Evolutionary conservation across 2,113 vertebrate genomes (phyloP), one percentile per base, ranked within the genome.

Genomic region (Nannospalax galili): DNA sequence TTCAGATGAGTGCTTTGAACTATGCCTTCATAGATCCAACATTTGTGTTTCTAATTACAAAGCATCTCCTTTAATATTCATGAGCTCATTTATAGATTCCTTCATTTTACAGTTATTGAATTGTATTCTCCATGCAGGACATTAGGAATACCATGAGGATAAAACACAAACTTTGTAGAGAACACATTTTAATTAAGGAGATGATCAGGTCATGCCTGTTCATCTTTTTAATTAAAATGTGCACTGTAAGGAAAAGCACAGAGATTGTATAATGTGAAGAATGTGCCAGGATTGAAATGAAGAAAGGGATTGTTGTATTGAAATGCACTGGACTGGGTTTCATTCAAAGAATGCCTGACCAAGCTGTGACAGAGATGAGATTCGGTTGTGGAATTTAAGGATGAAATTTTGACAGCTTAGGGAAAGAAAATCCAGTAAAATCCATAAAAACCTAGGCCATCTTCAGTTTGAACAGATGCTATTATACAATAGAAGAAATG

Each of bases 161-260:
- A 74, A 85, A 85, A 86, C 17, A 42, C 67, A 64, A 15, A 19
- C 16, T 70, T 84, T 65, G 45, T 75, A 64, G 16, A 96, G 32
- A 56, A 11, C 2, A 69, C 15, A 88, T 52, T 91, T 91, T 93
- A 84, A 91, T 91, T 88, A 85, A 88, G 28, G 10, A 81, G 28
- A 26, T 79, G 75, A 84, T 72, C 35, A 42, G 28, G 69, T 74
- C 16, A 30, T 58, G 37, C 4, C 60, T 67, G 45, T n/a, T 65
- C 45, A 74, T 42, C 42, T 75, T 15, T 22, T 94, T 90, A 89
- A 89, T 84, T 90, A 89, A 81, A 89, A 58, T 58, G 45, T 69
- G 22, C n/a, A n/a, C 5, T 58, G 16, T 20, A 58, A 40, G 7
- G 35, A 64, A 37, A 73, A 84, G 30, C 19, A 15, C 65, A 16